A percentile compares a stretch with the other conserved stretches of the same genome.
Conservation (phyloP, 2,113 vertebrate genomes). For the Serinus canaria region DNA sequence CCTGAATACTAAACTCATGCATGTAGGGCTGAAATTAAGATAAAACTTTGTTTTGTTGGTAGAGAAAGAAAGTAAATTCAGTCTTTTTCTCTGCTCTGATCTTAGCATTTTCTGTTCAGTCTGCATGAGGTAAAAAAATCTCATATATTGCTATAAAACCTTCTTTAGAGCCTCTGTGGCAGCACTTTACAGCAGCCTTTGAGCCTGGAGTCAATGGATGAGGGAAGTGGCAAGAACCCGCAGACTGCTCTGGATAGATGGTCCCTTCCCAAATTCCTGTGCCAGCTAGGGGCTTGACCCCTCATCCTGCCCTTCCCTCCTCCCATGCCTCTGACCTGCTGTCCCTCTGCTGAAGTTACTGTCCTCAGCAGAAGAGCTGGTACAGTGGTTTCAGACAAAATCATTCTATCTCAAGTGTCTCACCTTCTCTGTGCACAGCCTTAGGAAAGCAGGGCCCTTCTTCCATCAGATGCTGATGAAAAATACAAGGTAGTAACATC, state of each 20-base stretch:
- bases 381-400: not conserved
- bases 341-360: not conserved
- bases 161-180: not conserved
- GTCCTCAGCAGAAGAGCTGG: not conserved
- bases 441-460: not conserved
- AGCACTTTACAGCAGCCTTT: not conserved
- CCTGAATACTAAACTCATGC: not conserved
- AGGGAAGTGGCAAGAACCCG: not conserved
- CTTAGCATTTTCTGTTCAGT: not conserved
- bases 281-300: fast-evolving
- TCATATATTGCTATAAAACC: not conserved
- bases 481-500: not conserved
- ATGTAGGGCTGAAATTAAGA: not conserved
- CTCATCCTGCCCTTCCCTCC: not conserved
- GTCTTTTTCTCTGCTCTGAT: not conserved
- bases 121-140: not conserved
- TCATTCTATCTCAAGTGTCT: not conserved
- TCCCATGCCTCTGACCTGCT: not conserved
- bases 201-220: not conserved
- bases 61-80: not conserved
- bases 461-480: not conserved
- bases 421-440: not conserved
- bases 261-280: not conserved
- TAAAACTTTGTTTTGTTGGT: not conserved
- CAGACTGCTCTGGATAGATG: fast-evolving